phyloP scores from a whole-genome alignment of 1,140 invertebrate genomes.

The Cyphomyrmex costatus region DNA sequence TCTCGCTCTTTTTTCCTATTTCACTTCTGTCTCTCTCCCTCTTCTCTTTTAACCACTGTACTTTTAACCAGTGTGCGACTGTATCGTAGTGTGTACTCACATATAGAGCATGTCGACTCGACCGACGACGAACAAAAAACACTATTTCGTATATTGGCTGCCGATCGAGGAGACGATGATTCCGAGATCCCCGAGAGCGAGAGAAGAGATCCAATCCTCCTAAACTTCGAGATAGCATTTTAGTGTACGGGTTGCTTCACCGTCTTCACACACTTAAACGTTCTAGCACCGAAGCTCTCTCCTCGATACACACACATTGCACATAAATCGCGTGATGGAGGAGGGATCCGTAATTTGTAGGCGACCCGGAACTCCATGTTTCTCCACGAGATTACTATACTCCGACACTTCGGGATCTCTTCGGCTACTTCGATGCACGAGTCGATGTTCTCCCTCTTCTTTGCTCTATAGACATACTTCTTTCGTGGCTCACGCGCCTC shows the following conservation, averaged over 20 bases:
- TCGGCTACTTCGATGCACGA: conserved; percentile 78
- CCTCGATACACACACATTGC: not conserved
- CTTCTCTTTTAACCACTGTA: conserved; percentile 38
- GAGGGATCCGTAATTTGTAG: conserved; percentile 8
- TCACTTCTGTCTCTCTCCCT: not conserved
- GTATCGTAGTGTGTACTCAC: conserved; percentile 79
- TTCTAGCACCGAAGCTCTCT: not conserved
- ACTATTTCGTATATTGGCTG: conserved; percentile 53
- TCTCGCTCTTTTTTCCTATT: not conserved
- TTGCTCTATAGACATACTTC: conserved; percentile 57
- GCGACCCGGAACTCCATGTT: not conserved
- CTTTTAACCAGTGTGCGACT: conserved; percentile 75
- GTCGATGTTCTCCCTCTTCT: conserved; percentile 73
- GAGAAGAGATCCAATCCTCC: conserved; percentile 16
- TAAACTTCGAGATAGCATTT: conserved; percentile 64
- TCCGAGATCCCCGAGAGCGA: conserved; percentile 14
- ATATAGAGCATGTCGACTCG: conserved; percentile 84
- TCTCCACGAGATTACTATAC: conserved; percentile 11
- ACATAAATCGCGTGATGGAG: conserved; percentile 28
- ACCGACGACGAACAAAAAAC: conserved; percentile 66
- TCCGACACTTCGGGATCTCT: conserved; percentile 51
- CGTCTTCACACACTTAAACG: not conserved
- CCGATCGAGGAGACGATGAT: not conserved
- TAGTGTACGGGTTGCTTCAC: conserved; percentile 17
- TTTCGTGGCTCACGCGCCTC: conserved; percentile 25